A percentile compares a stretch with the other conserved stretches of the same genome.
These are phyloP conservation scores for Antechinus stuartii DNA, from an alignment of 2,113 vertebrate genomes.

Conservation along the genomic window DNA sequence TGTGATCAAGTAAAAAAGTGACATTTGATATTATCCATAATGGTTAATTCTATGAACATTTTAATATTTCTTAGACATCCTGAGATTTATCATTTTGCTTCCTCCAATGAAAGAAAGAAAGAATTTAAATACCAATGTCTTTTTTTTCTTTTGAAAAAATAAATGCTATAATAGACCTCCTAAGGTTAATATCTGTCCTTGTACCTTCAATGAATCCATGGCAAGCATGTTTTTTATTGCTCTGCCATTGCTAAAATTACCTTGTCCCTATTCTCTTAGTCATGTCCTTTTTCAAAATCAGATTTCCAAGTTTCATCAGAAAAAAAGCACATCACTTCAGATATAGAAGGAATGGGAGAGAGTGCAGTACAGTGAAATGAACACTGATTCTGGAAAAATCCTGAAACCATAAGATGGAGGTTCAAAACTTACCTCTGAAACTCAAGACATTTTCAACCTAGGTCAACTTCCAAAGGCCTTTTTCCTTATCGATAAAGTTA, in stretches of 20 bases:
- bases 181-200: conserved; percentile 87
- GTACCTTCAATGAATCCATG: conserved; percentile 81
- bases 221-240: conserved; percentile 84
- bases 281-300: conserved; percentile 84
- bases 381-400: neutral
- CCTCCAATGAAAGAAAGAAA: conserved; percentile 67
- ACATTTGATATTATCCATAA: conserved; percentile 75
- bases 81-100: conserved; percentile 76
- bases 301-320: conserved; percentile 80
- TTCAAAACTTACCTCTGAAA: neutral
- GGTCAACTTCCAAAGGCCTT: neutral
- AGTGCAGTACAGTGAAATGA: neutral
- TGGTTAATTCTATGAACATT: conserved; percentile 69
- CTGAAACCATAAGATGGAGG: too few relatives aligned
- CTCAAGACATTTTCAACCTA: neutral
- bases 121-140: conserved; percentile 81
- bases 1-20: conserved; percentile 71
- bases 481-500: neutral
- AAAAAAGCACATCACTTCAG: conserved; percentile 73
- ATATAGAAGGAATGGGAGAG: conserved; percentile 75
- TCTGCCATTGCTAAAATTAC: conserved; percentile 84
- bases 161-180: conserved; percentile 82
- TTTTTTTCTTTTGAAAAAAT: conserved; percentile 77
- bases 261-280: conserved; percentile 81
- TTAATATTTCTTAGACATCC: conserved; percentile 72